Conservation (phyloP, 2,888 invertebrate species). For the Unio pictorum region DNA sequence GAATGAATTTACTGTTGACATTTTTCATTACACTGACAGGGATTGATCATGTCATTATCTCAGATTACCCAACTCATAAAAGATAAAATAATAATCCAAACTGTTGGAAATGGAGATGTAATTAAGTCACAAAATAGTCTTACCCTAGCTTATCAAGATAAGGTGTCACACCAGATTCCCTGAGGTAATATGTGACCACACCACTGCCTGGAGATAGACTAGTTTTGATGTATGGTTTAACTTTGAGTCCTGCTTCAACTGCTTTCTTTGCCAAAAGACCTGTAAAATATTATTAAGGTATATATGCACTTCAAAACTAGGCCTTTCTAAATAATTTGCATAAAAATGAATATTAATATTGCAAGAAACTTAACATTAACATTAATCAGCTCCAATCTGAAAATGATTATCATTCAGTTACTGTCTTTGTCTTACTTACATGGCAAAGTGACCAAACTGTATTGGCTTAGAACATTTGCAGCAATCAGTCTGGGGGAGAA, state of each 20-base stretch:
- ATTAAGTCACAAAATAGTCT: slow-evolving; percentile 7
- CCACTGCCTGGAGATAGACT: slow-evolving; percentile 96
- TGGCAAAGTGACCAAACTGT: too few species aligned
- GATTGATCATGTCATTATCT: too few species aligned
- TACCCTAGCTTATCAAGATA: slow-evolving; percentile 86
- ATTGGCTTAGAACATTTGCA: too few species aligned
- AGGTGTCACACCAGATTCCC: slow-evolving; percentile 93
- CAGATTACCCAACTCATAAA: too few species aligned
- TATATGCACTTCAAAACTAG: slow-evolving; percentile 2
- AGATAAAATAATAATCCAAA: too few species aligned
- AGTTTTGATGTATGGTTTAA: slow-evolving; percentile 95
- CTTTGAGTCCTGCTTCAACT: slow-evolving; percentile 88
- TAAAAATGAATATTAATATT: background rate
- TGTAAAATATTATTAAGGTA: slow-evolving; percentile 21
- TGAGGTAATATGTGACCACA: slow-evolving; percentile 91
- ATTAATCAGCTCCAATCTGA: background rate
- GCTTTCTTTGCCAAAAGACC: slow-evolving; percentile 91
- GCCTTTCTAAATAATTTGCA: background rate
- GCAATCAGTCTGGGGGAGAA: too few species aligned
- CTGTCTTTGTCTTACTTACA: too few species aligned
- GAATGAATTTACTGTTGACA: too few species aligned
- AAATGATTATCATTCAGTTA: background rate
- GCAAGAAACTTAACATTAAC: background rate
- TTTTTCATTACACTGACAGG: too few species aligned
- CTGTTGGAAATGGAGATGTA: too few species aligned